Conservation (phyloP, 2,113 vertebrate genomes). For the Cyprinodon variegatus region DNA sequence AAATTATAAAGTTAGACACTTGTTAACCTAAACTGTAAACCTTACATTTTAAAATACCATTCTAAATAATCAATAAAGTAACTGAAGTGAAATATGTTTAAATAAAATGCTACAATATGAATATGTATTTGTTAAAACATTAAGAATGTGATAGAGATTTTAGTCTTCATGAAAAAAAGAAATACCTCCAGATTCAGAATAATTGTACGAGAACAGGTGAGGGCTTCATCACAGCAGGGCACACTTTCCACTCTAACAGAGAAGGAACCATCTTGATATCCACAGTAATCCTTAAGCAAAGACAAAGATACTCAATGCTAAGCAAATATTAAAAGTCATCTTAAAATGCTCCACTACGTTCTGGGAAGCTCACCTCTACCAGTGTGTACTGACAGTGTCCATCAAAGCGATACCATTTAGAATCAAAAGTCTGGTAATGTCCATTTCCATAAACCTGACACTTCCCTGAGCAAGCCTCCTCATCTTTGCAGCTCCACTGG, state of each 20-base stretch:
- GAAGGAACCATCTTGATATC: conserved; percentile 69
- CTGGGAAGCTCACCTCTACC: conserved; percentile 62
- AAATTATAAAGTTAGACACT: neutral
- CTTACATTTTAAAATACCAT: too few relatives aligned
- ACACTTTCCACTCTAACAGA: conserved; percentile 82
- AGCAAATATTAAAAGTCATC: too few relatives aligned
- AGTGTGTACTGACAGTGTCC: conserved; percentile 81
- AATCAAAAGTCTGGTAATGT: conserved; percentile 81
- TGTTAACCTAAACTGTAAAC: too few relatives aligned
- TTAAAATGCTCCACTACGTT: too few relatives aligned
- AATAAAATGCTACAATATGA: too few relatives aligned
- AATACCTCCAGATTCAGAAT: conserved; percentile 77
- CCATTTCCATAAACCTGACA: conserved; percentile 83
- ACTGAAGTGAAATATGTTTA: too few relatives aligned
- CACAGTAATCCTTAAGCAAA: conserved; percentile 80
- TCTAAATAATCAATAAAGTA: too few relatives aligned
- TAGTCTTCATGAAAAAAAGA: neutral
- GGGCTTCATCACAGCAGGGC: conserved; percentile 85
- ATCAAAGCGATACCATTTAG: conserved; percentile 76
- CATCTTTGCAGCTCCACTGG: conserved; percentile 67
- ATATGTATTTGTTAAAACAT: too few relatives aligned
- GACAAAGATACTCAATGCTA: too few relatives aligned
- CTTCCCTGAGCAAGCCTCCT: conserved; percentile 66
- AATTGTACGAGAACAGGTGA: conserved; percentile 85
- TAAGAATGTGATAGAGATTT: too few relatives aligned